phyloP scores from a whole-genome alignment of 2,113 vertebrate species.

The Gopherus evgoodei region DNA sequence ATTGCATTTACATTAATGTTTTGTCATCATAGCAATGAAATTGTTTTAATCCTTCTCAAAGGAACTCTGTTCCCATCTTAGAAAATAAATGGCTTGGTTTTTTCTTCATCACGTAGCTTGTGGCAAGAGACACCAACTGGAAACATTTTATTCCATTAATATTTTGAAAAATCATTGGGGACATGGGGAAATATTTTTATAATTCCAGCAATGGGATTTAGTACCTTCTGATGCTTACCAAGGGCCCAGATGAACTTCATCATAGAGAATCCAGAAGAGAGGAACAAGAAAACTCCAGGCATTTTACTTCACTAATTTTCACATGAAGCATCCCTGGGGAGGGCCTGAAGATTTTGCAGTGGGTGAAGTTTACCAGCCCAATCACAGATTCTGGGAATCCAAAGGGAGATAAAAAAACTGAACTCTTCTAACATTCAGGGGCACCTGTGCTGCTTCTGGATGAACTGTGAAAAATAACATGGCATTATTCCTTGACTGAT shows the following conservation, averaged over 20 bases:
- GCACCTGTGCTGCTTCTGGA: not conserved
- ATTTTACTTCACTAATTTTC: not conserved
- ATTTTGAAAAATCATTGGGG: not conserved
- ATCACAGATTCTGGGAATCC: not conserved
- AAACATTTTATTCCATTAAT: not conserved
- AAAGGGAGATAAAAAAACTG: not conserved
- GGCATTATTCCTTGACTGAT: not conserved
- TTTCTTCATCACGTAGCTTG: not conserved
- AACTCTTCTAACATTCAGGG: not conserved
- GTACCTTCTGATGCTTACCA: not conserved
- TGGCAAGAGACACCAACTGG: not conserved
- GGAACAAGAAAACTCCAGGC: not conserved
- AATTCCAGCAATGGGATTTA: not conserved
- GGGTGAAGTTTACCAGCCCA: not conserved
- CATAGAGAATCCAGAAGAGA: not conserved
- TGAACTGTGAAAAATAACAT: not conserved
- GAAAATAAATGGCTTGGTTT: constrained; percentile 1
- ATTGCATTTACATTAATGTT: not conserved
- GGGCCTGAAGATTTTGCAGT: not conserved
- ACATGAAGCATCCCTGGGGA: not conserved
- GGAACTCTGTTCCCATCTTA: not conserved
- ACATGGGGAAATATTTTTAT: not conserved
- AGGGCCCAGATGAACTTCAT: not conserved
- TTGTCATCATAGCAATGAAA: not conserved
- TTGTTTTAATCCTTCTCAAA: not conserved